Conservation (phyloP, 2,113 vertebrate species). For the Rhinichthys klamathensis region DNA sequence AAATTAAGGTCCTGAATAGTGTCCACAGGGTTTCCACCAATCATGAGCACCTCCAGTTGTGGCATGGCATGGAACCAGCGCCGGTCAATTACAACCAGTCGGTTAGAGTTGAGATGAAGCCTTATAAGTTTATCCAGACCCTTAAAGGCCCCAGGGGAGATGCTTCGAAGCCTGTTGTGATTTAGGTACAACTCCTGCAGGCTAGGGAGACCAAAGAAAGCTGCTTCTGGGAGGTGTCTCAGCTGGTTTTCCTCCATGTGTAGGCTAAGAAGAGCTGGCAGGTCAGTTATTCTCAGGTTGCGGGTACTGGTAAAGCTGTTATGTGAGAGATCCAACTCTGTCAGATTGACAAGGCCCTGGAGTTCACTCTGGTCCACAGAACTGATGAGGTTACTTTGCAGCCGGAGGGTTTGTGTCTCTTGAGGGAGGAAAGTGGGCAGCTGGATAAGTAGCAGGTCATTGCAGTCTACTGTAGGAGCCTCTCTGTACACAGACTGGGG, state of each 20-base stretch:
- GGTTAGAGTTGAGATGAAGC: conserved; percentile 96
- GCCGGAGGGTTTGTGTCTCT: conserved; percentile 93
- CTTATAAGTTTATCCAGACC: conserved; percentile 88
- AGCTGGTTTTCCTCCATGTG: conserved; percentile 98
- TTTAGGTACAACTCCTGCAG: conserved; percentile 98
- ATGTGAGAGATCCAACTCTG: conserved; percentile 94
- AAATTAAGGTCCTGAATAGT: conserved; percentile 97
- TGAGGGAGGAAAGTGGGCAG: conserved; percentile 90
- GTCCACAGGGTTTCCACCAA: conserved; percentile 96
- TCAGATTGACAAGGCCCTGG: conserved; percentile 89
- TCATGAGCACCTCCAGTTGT: conserved; percentile 97
- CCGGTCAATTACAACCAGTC: conserved; percentile 88
- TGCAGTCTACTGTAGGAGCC: conserved; percentile 96
- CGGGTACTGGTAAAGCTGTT: conserved; percentile 93
- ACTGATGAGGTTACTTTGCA: conserved; percentile 93
- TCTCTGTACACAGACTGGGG: conserved; percentile 96
- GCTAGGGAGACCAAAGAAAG: conserved; percentile 87
- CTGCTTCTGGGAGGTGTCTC: conserved; percentile 87
- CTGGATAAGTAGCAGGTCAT: conserved; percentile 89
- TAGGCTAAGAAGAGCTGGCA: conserved; percentile 90
- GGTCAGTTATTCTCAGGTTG: conserved; percentile 87
- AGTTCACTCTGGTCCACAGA: conserved; percentile 86
- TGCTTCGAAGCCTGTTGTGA: conserved; percentile 93
- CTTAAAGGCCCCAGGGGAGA: conserved; percentile 89
- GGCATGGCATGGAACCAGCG: conserved; percentile 95